Conservation (phyloP, 2,888 invertebrate species). For the Odontocerum albicorne region DNA sequence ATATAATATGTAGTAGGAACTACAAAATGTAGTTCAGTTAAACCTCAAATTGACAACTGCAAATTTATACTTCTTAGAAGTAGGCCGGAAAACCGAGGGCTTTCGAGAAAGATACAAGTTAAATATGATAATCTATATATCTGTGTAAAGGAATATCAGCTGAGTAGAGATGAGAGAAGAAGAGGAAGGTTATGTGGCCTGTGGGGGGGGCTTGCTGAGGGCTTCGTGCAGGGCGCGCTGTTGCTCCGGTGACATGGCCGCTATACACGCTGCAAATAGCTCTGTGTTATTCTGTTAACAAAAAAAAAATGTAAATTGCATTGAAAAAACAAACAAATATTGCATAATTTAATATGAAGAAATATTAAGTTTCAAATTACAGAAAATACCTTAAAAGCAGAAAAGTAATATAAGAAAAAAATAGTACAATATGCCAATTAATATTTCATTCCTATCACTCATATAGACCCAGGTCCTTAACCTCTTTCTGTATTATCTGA, state of each 20-base stretch:
- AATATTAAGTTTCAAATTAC: too few species aligned
- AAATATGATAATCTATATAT: neutral
- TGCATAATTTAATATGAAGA: too few species aligned
- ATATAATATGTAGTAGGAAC: neutral
- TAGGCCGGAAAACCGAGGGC: neutral
- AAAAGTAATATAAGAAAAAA: too few species aligned
- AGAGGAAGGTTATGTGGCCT: slow-evolving; percentile 4
- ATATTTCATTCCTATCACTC: too few species aligned
- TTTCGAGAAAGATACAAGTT: neutral
- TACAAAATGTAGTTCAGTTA: neutral
- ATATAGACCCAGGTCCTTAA: too few species aligned
- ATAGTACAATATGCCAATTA: too few species aligned
- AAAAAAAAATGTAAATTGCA: too few species aligned
- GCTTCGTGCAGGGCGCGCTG: slow-evolving; percentile 82
- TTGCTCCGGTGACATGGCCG: slow-evolving; percentile 75
- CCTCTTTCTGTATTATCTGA: too few species aligned
- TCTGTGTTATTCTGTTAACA: slow-evolving; percentile 68
- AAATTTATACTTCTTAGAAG: slow-evolving; percentile 8
- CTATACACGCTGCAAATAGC: slow-evolving; percentile 78
- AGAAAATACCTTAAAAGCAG: too few species aligned
- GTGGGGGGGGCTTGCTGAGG: slow-evolving; percentile 50
- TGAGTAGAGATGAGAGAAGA: neutral
- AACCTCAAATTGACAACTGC: slow-evolving; percentile 6
- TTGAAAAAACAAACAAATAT: too few species aligned
- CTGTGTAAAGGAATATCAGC: neutral